Percentiles rank a stretch among this genome's conserved stretches.
These are phyloP conservation scores for Palloptera scutellata DNA, from an alignment of 2,888 invertebrate species.

Conservation along the genomic window DNA sequence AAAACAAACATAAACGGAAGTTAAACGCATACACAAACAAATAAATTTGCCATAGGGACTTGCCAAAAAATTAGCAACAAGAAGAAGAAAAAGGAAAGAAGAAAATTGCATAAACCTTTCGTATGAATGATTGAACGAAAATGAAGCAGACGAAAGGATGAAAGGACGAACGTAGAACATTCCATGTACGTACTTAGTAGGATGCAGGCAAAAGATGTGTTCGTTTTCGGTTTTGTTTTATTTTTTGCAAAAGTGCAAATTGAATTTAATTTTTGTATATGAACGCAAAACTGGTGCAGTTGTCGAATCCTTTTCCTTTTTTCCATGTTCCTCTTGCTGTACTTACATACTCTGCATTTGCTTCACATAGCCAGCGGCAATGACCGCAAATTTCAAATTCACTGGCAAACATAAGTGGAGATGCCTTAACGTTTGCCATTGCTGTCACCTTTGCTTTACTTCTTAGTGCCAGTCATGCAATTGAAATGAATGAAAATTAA, in stretches of 20 bases:
- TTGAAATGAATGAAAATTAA: background rate
- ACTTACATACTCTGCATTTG: background rate
- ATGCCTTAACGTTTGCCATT: too few relatives aligned
- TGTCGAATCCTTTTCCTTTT: slow-evolving; percentile 3
- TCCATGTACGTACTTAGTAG: too few relatives aligned
- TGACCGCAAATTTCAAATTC: slow-evolving; percentile 33
- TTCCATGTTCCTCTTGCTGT: background rate
- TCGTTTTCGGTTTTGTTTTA: too few relatives aligned
- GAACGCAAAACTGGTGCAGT: slow-evolving; percentile 7
- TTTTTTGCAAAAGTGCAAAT: slow-evolving; percentile 5
- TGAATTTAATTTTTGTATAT: too few relatives aligned
- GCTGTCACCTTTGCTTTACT: too few relatives aligned
- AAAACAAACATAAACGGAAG: slow-evolving; percentile 1
- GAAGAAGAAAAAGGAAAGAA: background rate
- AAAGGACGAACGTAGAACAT: background rate
- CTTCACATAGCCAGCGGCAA: slow-evolving; percentile 31
- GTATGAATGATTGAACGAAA: background rate
- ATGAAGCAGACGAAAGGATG: background rate
- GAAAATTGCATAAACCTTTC: slow-evolving; percentile 5
- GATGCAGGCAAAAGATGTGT: too few relatives aligned
- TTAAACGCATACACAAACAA: background rate
- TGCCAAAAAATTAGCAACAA: background rate
- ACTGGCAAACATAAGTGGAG: background rate
- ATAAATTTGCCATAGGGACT: slow-evolving; percentile 28
- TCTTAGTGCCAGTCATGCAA: background rate